Conservation (phyloP, 2,113 vertebrate genomes). For the Mugil cephalus region DNA sequence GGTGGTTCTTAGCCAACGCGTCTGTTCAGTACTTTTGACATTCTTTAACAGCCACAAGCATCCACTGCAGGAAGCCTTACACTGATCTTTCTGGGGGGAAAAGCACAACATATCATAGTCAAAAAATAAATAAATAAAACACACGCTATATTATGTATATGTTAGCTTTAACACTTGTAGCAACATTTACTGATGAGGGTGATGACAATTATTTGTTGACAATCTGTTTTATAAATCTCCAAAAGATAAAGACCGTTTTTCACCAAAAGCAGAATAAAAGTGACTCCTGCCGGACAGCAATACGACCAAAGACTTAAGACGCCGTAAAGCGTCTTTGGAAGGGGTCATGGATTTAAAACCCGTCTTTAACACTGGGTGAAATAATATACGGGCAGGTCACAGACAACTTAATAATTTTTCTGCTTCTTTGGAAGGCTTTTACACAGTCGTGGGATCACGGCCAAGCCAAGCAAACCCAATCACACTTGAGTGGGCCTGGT, state of each 20-base stretch:
- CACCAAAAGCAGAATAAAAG: neutral
- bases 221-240: too few species aligned
- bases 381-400: slow-evolving; percentile 39
- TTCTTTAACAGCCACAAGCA: too few species aligned
- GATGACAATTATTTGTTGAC: too few species aligned
- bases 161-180: neutral
- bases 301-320: neutral
- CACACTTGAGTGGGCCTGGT: slow-evolving; percentile 38
- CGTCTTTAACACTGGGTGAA: slow-evolving; percentile 45
- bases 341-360: slow-evolving; percentile 5
- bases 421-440: slow-evolving; percentile 30
- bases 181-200: neutral
- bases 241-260: too few species aligned
- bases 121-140: too few species aligned
- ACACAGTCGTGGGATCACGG: slow-evolving; percentile 26
- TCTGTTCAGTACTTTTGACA: too few species aligned
- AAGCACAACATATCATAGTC: too few species aligned
- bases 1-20: too few species aligned
- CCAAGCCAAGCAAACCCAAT: slow-evolving; percentile 69
- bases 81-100: too few species aligned
- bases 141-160: too few species aligned
- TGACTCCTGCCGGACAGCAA: neutral
- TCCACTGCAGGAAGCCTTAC: too few species aligned
- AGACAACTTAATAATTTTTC: slow-evolving; percentile 33
- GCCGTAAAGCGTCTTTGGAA: neutral